Evolutionary conservation across 2,113 vertebrate genomes (phyloP).

Genomic region (Hyaena hyaena): DNA sequence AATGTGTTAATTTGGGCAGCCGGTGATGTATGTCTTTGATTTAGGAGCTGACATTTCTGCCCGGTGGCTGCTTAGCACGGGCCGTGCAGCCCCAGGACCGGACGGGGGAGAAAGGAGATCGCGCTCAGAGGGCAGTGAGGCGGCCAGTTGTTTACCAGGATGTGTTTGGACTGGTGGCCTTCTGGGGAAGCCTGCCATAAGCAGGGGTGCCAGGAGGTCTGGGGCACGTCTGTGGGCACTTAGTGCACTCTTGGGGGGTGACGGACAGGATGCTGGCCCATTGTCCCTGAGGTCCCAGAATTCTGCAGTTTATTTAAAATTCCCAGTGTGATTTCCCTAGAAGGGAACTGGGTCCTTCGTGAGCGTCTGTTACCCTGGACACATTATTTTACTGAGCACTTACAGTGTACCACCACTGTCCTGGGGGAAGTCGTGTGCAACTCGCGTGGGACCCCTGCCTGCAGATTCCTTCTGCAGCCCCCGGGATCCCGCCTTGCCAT

Average conservation of each 20-base stretch:
- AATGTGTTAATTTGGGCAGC: slow-evolving; percentile 70
- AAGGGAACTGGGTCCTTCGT: background rate
- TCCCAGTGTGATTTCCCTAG: background rate
- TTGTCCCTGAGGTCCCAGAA: rapidly evolving
- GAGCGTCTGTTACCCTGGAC: rapidly evolving
- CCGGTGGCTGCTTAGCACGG: slow-evolving; percentile 52
- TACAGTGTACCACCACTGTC: rapidly evolving
- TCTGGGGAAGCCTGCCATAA: rapidly evolving
- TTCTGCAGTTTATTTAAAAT: background rate
- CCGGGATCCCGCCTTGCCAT: rapidly evolving
- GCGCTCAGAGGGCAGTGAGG: rapidly evolving
- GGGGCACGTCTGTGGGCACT: rapidly evolving
- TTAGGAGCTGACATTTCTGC: slow-evolving; percentile 79
- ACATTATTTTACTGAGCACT: background rate
- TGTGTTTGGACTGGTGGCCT: background rate
- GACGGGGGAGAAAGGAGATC: background rate
- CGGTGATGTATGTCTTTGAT: slow-evolving; percentile 77
- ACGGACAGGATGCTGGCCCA: rapidly evolving
- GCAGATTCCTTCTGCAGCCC: background rate
- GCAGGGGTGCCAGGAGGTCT: rapidly evolving
- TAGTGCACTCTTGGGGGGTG: too few relatives aligned
- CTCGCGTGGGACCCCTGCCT: background rate
- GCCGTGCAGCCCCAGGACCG: background rate
- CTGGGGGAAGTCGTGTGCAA: rapidly evolving
- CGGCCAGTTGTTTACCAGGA: rapidly evolving